Evolutionary conservation across 2,113 vertebrate species (phyloP), one percentile per base, ranked within the genome.

Genomic region (Mobula hypostoma): DNA sequence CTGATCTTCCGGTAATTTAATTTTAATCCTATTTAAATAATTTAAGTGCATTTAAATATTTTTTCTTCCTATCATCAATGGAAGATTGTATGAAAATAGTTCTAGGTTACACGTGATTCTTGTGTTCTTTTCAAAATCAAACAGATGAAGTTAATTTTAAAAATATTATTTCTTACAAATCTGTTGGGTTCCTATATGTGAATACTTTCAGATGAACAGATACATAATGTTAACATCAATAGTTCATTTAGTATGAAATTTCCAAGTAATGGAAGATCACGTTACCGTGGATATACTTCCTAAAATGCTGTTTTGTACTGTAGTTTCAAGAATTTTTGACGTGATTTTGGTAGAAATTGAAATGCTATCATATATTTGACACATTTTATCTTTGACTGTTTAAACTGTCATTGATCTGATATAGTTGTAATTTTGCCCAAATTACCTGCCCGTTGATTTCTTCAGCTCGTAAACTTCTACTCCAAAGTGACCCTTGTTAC

Each of bases 281-380:
- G 56, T 29, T 58, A 58, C 48, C 3, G 1, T 12, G 56, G 48
- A 56, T 83, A 87, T n/a, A 7, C 61, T 32, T 88, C 58, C 5
- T 29, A 83, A 48, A 83, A 56, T 24, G 15, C 2, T 88, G 58
- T 0, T 88, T n/a, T 66, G 58, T 17, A 88, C n/a, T 14, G 8
- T 87, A n/a, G 58, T 87, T 87, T 63, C 66, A 88, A 88, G 63
- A n/a, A 58, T n/a, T 7, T 85, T 88, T 88, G 85, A 88, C 85
- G 58, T 66, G 58, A 63, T n/a, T 63, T 63, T n/a, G 15, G 27
- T 63, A n/a, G 58, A 88, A 63, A 88, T 61, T 88, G 27, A 90
- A 66, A 88, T 29, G 58, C 48, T 27, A 58, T 85, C 9, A n/a
- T 48, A n/a, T 11, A 19, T 82, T 82, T 61, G 17, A 14, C 12